Evolutionary conservation across 2,113 vertebrate species (phyloP).

Genomic region (Brienomyrus brachyistius): DNA sequence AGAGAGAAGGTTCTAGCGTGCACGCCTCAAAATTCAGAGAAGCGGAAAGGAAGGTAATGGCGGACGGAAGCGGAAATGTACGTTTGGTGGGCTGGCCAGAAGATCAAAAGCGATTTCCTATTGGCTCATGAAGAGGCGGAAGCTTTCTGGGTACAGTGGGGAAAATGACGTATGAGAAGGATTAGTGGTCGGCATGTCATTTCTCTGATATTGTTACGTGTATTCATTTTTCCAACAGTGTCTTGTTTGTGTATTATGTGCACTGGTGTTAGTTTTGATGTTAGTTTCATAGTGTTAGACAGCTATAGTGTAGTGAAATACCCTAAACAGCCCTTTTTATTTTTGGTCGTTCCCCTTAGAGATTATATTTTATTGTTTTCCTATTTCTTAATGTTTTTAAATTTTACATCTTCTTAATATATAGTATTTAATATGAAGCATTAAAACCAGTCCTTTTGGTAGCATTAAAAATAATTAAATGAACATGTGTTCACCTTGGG

Average conservation of each 20-base stretch:
- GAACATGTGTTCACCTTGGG: not conserved
- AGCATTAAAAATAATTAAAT: not conserved
- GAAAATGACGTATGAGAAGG: not conserved
- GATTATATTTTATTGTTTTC: not conserved
- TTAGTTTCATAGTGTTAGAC: not conserved
- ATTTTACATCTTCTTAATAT: not conserved
- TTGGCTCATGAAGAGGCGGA: not conserved
- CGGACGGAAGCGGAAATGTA: conserved; percentile 28
- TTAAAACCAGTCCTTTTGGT: not conserved
- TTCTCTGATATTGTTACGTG: not conserved
- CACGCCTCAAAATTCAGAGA: conserved; percentile 40
- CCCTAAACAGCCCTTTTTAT: not conserved
- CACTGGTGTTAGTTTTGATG: not conserved
- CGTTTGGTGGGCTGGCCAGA: not conserved
- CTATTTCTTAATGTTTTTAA: not conserved
- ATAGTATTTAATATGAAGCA: not conserved
- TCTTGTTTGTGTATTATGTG: not conserved
- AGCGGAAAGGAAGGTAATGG: conserved; percentile 57
- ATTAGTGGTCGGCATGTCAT: not conserved
- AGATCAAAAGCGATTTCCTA: not conserved
- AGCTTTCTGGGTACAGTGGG: not conserved
- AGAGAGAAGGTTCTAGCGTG: conserved; percentile 45
- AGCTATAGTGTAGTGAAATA: not conserved
- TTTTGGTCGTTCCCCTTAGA: no score
- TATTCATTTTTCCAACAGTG: not conserved